Evolutionary conservation across 2,113 vertebrate genomes (phyloP).

Genomic region (Thalassarche chlororhynchos): DNA sequence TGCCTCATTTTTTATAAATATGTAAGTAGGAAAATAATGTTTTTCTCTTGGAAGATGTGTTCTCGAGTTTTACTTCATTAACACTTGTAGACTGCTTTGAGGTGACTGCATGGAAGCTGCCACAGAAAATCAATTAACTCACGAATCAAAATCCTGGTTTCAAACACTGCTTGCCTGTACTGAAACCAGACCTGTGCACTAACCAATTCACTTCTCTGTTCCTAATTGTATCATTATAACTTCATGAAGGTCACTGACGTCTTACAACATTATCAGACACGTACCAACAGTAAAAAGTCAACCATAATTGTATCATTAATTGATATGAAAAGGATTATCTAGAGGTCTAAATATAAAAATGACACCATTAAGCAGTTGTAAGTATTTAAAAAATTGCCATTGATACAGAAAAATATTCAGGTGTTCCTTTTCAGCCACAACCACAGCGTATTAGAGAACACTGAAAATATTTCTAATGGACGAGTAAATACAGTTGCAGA

Average conservation of each 20-base stretch:
- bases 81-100: background rate
- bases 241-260: background rate
- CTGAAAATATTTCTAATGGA: background rate
- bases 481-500: background rate
- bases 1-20: background rate
- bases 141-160: background rate
- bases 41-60: background rate
- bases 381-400: background rate
- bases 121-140: background rate
- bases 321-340: background rate
- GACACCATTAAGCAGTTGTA: background rate
- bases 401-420: background rate
- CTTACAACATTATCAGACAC: background rate
- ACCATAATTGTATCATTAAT: background rate
- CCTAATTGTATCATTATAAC: background rate
- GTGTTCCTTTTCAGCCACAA: background rate
- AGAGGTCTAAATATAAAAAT: background rate
- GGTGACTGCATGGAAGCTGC: background rate
- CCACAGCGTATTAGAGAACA: background rate
- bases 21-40: background rate
- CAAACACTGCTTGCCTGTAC: background rate
- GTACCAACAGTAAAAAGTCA: background rate
- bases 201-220: background rate
- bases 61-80: background rate
- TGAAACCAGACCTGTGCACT: background rate